phyloP scores from a whole-genome alignment of 2,113 vertebrate species.

The Colinus virginianus region DNA sequence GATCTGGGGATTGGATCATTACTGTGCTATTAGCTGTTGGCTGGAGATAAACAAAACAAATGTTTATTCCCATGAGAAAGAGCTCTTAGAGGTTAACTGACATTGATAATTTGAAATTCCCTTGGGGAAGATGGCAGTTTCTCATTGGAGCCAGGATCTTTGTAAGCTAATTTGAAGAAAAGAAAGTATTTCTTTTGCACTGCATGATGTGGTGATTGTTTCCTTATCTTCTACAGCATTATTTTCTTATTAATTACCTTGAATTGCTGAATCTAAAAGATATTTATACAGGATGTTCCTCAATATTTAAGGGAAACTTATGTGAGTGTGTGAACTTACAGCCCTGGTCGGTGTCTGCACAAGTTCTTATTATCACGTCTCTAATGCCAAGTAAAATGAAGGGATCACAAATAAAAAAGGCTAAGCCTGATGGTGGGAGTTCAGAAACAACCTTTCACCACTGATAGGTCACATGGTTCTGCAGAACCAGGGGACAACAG shows the following conservation, averaged over 20 bases:
- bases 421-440: neutral
- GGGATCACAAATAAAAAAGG: neutral
- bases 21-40: constrained; percentile 70
- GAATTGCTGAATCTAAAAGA: neutral
- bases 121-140: constrained; percentile 20
- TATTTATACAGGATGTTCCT: neutral
- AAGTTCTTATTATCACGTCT: neutral
- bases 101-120: constrained; percentile 62
- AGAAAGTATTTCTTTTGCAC: neutral
- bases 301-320: neutral
- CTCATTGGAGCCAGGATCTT: neutral
- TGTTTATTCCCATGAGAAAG: constrained; percentile 57
- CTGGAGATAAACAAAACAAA: constrained; percentile 69
- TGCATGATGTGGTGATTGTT: neutral
- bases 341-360: fast-evolving
- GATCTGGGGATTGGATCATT: constrained; percentile 65
- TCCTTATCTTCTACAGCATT: constrained; percentile 1
- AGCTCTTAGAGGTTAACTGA: constrained; percentile 47
- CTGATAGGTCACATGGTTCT: neutral
- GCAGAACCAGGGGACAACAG: neutral
- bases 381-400: neutral
- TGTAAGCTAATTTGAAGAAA: constrained; percentile 38
- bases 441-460: neutral
- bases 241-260: constrained; percentile 11
- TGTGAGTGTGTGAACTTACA: neutral